Percentiles rank a stretch among this genome's conserved stretches.
These are phyloP conservation scores for Cirrhinus mrigala DNA, from an alignment of 2,797 vertebrate species.

Conservation along the genomic window DNA sequence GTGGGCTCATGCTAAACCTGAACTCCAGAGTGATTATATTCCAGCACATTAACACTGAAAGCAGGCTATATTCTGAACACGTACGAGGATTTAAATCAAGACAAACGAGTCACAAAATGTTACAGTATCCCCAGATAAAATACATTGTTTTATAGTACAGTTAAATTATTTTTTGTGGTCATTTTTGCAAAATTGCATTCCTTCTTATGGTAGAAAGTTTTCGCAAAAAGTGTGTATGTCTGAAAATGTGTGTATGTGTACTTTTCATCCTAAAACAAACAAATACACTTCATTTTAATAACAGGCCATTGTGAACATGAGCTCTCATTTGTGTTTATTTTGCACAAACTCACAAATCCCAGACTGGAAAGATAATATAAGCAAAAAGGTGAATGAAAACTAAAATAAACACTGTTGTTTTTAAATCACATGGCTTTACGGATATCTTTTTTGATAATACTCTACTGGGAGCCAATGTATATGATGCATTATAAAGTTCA, in stretches of 20 bases:
- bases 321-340: background rate
- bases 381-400: background rate
- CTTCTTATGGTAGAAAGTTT: background rate
- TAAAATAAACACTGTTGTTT: background rate
- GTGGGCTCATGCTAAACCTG: constrained; percentile 23
- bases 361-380: background rate
- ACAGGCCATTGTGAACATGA: background rate
- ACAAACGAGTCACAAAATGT: background rate
- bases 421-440: background rate
- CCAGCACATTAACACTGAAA: constrained; percentile 21
- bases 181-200: background rate
- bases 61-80: background rate
- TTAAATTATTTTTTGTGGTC: background rate
- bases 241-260: background rate
- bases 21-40: constrained; percentile 24
- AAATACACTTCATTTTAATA: background rate
- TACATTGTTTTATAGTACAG: background rate
- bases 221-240: background rate
- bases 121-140: background rate
- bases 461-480: background rate
- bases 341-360: background rate
- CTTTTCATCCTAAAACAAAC: background rate
- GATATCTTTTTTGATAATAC: background rate
- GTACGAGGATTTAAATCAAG: background rate
- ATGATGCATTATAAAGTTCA: background rate